These are phyloP conservation scores for Drosophila eohydei DNA, from an alignment of 2,888 invertebrate genomes.

Conservation along the genomic window DNA sequence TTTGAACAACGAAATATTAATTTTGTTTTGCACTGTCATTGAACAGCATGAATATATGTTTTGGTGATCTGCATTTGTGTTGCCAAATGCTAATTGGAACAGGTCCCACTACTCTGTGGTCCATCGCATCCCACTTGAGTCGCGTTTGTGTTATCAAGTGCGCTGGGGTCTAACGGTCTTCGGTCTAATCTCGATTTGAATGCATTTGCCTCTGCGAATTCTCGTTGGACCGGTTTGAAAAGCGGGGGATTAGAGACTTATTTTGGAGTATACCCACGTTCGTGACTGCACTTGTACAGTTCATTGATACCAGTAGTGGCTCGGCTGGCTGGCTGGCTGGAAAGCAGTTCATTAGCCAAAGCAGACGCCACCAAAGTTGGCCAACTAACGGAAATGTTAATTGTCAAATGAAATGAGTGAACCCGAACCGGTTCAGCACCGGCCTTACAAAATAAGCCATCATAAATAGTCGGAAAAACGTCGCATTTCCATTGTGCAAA, in stretches of 20 bases:
- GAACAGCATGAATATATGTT: background rate
- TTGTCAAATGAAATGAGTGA: conserved; percentile 75
- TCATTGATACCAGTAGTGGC: conserved; percentile 60
- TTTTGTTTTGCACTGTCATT: background rate
- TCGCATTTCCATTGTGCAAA: conserved; percentile 51
- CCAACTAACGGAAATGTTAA: conserved; percentile 81
- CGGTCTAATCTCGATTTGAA: conserved; percentile 27
- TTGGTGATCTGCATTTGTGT: background rate
- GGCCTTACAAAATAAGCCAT: conserved; percentile 75
- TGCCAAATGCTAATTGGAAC: background rate
- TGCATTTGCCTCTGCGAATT: conserved; percentile 46
- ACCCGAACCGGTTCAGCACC: conserved; percentile 62
- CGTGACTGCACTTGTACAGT: conserved; percentile 51
- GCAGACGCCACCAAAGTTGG: conserved; percentile 78
- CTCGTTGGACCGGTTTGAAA: conserved; percentile 62
- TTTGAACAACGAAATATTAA: background rate
- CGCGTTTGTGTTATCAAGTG: conserved; percentile 18
- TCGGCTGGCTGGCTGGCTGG: conserved; percentile 20
- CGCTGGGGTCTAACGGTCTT: conserved; percentile 15
- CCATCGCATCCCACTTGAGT: conserved; percentile 1
- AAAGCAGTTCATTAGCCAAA: conserved; percentile 75
- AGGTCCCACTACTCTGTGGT: background rate
- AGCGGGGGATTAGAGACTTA: conserved; percentile 27
- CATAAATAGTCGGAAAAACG: conserved; percentile 72
- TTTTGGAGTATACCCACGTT: conserved; percentile 8